phyloP scores from a whole-genome alignment of 30 jellyfish, hydroid and myxozoan species.

The Hydra vulgaris region DNA sequence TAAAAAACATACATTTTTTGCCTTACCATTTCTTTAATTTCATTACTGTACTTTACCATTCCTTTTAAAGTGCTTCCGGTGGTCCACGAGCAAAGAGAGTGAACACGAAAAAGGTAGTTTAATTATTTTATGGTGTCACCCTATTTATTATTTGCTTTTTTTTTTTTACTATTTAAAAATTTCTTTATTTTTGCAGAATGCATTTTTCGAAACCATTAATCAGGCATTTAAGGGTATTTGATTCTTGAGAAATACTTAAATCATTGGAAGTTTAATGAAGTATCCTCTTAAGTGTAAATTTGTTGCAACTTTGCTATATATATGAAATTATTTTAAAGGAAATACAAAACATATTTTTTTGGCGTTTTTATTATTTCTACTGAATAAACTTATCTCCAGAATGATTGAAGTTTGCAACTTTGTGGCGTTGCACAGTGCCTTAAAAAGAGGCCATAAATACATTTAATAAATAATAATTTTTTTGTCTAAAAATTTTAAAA shows the following conservation, averaged over 20 bases:
- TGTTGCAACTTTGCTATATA: background rate
- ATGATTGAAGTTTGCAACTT: too few species aligned
- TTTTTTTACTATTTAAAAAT: background rate
- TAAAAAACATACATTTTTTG: background rate
- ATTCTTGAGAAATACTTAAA: too few species aligned
- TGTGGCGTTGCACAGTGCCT: too few species aligned
- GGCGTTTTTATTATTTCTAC: background rate
- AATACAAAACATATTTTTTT: too few species aligned
- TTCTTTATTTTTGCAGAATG: background rate
- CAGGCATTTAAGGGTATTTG: background rate
- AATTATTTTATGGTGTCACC: background rate
- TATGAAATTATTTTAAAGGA: background rate
- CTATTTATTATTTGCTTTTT: background rate
- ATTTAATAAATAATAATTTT: too few species aligned
- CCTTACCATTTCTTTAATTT: too few species aligned
- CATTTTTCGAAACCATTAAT: conserved; percentile 6
- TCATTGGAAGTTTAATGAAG: too few species aligned
- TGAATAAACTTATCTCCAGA: too few species aligned
- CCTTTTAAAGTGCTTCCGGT: background rate
- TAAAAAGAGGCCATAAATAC: too few species aligned
- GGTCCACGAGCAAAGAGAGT: background rate
- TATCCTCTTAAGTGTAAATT: background rate
- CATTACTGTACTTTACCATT: too few species aligned
- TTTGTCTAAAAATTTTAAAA: too few species aligned
- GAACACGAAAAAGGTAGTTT: background rate